Evolutionary conservation across 2,797 vertebrate species (phyloP).

Genomic region (Falco cherrug): DNA sequence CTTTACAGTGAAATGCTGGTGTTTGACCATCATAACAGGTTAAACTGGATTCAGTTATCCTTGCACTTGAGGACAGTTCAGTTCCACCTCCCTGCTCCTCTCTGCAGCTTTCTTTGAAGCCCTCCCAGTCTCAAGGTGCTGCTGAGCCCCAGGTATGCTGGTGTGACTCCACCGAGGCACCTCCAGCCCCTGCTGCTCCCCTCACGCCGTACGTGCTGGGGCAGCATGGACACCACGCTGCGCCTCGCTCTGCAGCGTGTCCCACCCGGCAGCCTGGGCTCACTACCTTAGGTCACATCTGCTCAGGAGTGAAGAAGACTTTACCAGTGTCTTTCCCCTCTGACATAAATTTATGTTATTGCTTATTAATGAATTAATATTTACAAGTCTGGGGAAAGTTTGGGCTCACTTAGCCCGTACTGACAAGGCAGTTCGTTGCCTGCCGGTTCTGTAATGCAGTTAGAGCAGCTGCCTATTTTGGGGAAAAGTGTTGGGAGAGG

Average conservation of each 20-base stretch:
- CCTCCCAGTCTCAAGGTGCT: background rate
- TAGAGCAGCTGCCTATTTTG: background rate
- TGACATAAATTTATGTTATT: background rate
- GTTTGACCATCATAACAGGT: background rate
- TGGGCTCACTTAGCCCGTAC: background rate
- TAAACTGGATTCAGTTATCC: background rate
- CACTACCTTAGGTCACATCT: background rate
- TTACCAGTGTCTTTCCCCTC: background rate
- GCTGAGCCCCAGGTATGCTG: background rate
- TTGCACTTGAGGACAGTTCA: background rate
- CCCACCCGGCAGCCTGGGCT: background rate
- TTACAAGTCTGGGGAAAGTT: background rate
- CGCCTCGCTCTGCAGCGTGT: background rate
- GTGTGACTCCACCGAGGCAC: background rate
- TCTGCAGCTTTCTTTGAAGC: background rate
- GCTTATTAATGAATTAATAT: background rate
- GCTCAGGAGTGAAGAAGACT: background rate
- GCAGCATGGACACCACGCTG: background rate
- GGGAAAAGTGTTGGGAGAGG: background rate
- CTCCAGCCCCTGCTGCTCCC: background rate
- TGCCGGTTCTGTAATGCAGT: background rate
- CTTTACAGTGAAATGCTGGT: background rate
- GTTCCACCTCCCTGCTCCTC: background rate
- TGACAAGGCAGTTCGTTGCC: background rate
- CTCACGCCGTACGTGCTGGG: accelerated